Conservation (phyloP, 2,888 invertebrate species). For the Tenthredo notha region DNA sequence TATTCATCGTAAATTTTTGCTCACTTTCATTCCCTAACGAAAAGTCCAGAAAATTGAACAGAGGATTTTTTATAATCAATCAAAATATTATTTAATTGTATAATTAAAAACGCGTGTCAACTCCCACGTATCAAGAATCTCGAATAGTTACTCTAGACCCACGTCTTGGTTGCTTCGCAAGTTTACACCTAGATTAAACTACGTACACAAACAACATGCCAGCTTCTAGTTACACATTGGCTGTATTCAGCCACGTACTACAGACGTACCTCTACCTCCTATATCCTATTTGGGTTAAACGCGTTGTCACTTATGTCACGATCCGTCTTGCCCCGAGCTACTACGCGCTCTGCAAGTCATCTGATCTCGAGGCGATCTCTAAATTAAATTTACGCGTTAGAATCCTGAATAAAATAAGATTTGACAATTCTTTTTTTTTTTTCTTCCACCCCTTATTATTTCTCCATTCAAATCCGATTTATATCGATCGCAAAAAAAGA, state of each 20-base stretch:
- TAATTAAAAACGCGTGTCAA: not conserved
- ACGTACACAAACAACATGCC: not conserved
- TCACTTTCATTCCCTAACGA: not conserved
- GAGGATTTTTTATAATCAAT: not conserved
- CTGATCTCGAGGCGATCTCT: conserved; percentile 21
- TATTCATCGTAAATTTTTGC: not conserved
- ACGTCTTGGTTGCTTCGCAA: not conserved
- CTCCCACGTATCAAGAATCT: not conserved
- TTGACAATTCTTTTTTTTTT: not conserved
- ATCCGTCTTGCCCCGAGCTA: conserved; percentile 33
- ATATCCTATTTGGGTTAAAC: conserved; percentile 26
- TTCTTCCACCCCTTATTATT: not conserved
- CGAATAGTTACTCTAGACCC: not conserved
- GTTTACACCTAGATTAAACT: not conserved
- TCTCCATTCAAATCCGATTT: not conserved
- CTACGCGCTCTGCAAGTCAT: conserved; percentile 10
- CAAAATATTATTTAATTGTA: not conserved
- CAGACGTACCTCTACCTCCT: not conserved
- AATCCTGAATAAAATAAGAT: not conserved
- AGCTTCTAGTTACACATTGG: conserved; percentile 2
- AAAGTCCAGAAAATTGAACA: not conserved
- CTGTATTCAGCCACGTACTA: not conserved
- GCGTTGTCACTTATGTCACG: conserved; percentile 40
- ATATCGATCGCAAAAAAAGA: not conserved
- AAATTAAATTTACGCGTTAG: conserved; percentile 5